Evolutionary conservation across 2,888 invertebrate species (phyloP), one percentile per base, ranked within the genome.

Genomic region (Ennomos erosarius): DNA sequence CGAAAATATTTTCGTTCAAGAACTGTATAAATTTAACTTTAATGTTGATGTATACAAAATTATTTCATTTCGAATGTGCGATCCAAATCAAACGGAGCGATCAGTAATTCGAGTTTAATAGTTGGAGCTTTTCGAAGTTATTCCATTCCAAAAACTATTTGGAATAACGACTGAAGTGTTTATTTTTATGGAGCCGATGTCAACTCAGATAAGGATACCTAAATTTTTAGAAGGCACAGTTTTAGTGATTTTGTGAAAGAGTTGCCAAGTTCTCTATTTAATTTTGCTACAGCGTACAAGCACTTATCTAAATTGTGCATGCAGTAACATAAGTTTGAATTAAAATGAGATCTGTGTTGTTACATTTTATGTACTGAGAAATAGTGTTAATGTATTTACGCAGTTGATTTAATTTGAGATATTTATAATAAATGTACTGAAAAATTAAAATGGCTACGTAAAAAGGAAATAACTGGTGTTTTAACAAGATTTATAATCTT

Each of bases 161-260:
- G 64, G 66, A 65, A 67, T 71, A 71, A 76, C 68, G 73, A 66
- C 65, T 56, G 38, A 66, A 73, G 61, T 73, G 68, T 74, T 78
- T 75, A 73, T 74, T 76, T 78, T 78, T 74, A 76, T 69, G 65
- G 62, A 39, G 67, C 57, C 64, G 56, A 59, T 62, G 52, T 51
- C 44, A 65, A 69, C 65, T 66, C 59, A 67, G 75, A 74, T 75
- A 69, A 73, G 66, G 67, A 13, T 8, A 8, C 40, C 53, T 65
- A 61, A 60, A 58, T 64, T 70, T 69, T 70, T 67, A 35, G 40
- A 46, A 65, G 55, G 38, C 68, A 62, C 63, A 68, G 26, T 69
- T 69, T 69, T 60, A 71, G 45, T 46, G 46, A 67, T 66, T 69
- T 66, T 69, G 66, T 63, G 61, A 65, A 65, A 57, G 62, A 47